Evolutionary conservation across 1,140 invertebrate species (phyloP), one percentile per base, ranked within the genome.

Genomic region (Aricia agestis): DNA sequence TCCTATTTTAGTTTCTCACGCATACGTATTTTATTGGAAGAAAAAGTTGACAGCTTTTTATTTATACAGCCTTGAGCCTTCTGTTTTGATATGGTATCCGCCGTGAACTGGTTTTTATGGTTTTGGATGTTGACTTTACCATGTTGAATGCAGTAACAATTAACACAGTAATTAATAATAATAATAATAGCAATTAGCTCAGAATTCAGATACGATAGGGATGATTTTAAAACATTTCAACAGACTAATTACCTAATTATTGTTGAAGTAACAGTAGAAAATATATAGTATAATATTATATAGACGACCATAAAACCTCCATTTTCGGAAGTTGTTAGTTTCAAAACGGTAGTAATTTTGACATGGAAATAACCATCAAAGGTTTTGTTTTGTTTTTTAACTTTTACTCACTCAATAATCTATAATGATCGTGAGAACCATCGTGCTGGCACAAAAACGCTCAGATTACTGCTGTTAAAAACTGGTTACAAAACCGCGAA

Each of bases 11-110:
- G 11, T 18, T 59, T 59, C 58, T 19, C 58, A 18, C 58, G 58
- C 18, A 19, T 18, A 59, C 1, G 58, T 18, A 19, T 59, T 19
- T 18, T 18, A 18, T 59, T 18, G 5, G 0, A 18, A 17, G 1
- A 59, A 19, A 59, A 18, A 59, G n/a, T 19, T 59, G 58, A 59
- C 58, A 59, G 58, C 45, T 52, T 52, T 59, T 59, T 59, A 59
- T 59, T 59, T 59, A 59, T 59, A 18, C 18, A 59, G 58, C 7
- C 58, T 17, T 17, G 6, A 59, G 58, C 7, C 58, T 17, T 17
- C 58, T 17, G 58, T 59, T 59, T 59, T 9, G 58, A 59, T 59
- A 59, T 59, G 18, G n/a, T 59, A 17, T 7, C 58, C n/a, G n/a
- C 19, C 6, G 7, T 17, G 5, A 19, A 15, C 58, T 15, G 58